Conservation (phyloP, 2,888 invertebrate genomes). For the Nomada lathburiana region DNA sequence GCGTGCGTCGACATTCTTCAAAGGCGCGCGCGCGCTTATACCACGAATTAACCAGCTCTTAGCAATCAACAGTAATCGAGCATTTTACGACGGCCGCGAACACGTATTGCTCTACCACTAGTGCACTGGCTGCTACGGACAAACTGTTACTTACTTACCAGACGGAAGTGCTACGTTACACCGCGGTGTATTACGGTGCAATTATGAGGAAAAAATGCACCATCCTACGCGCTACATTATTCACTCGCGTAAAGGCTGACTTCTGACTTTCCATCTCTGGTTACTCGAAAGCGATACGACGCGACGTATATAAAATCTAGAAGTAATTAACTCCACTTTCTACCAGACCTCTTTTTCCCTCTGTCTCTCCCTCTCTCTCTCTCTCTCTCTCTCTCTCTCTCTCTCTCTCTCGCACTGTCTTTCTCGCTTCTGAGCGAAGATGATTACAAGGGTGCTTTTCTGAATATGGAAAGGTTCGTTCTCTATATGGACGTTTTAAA, state of each 20-base stretch:
- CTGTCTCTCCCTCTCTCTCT: too few species aligned
- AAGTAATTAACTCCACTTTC: slow-evolving; percentile 52
- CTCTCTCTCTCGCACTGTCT: too few species aligned
- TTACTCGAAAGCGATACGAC: slow-evolving; percentile 36
- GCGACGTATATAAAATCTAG: slow-evolving; percentile 17
- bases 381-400: too few species aligned
- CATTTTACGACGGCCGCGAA: slow-evolving; percentile 25
- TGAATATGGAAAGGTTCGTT: slow-evolving; percentile 14
- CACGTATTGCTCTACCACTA: slow-evolving; percentile 1
- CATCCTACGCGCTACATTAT: slow-evolving; percentile 44
- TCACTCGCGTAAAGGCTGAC: slow-evolving; percentile 36
- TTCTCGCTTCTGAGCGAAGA: not conserved
- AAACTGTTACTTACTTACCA: slow-evolving; percentile 31
- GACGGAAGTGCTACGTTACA: slow-evolving; percentile 38
- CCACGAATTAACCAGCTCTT: slow-evolving; percentile 14
- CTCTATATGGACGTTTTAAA: not conserved
- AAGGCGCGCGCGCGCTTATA: not conserved
- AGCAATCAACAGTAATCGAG: slow-evolving; percentile 51
- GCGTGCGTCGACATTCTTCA: slow-evolving; percentile 38
- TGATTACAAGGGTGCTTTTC: slow-evolving; percentile 21
- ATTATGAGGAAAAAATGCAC: slow-evolving; percentile 38
- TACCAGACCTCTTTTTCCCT: not conserved
- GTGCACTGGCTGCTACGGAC: slow-evolving; percentile 12
- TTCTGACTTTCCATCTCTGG: slow-evolving; percentile 44
- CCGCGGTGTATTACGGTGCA: slow-evolving; percentile 36